Evolutionary conservation across 2,888 invertebrate genomes (phyloP).

Genomic region (Pherbina coryleti): DNA sequence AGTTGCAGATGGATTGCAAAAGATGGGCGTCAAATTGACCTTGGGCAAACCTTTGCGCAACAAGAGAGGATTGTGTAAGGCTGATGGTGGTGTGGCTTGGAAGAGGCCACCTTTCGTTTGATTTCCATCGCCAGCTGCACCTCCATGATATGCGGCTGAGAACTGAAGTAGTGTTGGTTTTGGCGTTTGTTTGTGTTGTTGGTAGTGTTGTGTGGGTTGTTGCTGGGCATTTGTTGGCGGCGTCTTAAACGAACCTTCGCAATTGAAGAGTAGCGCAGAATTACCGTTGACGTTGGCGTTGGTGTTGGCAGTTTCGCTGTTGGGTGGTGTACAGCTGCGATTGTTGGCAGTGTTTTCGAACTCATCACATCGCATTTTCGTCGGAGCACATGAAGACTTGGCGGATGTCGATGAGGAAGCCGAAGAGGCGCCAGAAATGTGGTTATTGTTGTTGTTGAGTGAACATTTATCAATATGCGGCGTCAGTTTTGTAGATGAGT

Average conservation of each 20-base stretch:
- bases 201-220: slow-evolving; percentile 40
- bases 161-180: slow-evolving; percentile 54
- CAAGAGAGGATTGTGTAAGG: slow-evolving; percentile 51
- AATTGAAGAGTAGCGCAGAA: slow-evolving; percentile 36
- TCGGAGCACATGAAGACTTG: neutral
- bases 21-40: slow-evolving; percentile 67
- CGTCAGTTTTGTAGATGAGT: slow-evolving; percentile 57
- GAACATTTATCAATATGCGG: slow-evolving; percentile 54
- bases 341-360: slow-evolving; percentile 17
- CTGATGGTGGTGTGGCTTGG: slow-evolving; percentile 10
- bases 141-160: slow-evolving; percentile 47
- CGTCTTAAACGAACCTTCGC: slow-evolving; percentile 56
- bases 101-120: neutral
- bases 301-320: slow-evolving; percentile 3
- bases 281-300: slow-evolving; percentile 8
- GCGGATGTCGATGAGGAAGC: neutral
- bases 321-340: slow-evolving; percentile 54
- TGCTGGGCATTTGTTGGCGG: slow-evolving; percentile 50
- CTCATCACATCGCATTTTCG: slow-evolving; percentile 3
- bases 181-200: slow-evolving; percentile 48
- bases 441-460: slow-evolving; percentile 8
- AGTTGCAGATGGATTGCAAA: slow-evolving; percentile 55
- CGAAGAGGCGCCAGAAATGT: slow-evolving; percentile 8
- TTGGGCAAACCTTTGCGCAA: slow-evolving; percentile 64
- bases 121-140: slow-evolving; percentile 32